phyloP scores from a whole-genome alignment of 2,797 vertebrate species.

The Crenichthys baileyi region DNA sequence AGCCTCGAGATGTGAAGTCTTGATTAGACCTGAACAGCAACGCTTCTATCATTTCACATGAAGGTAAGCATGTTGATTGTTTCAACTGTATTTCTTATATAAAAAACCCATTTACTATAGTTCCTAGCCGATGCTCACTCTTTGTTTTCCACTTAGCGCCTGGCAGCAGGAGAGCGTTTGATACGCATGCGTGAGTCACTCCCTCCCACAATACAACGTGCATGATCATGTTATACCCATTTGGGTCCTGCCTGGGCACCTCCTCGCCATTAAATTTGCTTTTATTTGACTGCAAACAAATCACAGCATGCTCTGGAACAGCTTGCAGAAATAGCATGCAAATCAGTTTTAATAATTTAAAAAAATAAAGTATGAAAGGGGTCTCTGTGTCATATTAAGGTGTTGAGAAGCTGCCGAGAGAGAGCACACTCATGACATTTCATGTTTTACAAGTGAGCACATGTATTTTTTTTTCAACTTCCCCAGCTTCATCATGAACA shows the following conservation, averaged over 20 bases:
- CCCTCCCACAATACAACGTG: constrained; percentile 52
- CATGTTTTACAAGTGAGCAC: constrained; percentile 34
- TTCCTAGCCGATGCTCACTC: constrained; percentile 53
- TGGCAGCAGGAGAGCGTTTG: constrained; percentile 32
- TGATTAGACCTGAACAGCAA: constrained; percentile 5
- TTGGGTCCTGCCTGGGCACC: constrained; percentile 10
- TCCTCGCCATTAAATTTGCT: background rate
- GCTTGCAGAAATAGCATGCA: background rate
- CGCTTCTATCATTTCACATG: constrained; percentile 12
- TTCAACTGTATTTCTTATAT: constrained; percentile 33
- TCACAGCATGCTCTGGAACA: background rate
- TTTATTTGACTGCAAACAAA: constrained; percentile 16
- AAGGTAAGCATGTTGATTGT: constrained; percentile 15
- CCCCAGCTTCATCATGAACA: background rate
- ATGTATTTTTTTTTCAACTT: constrained; percentile 2
- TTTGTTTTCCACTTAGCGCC: constrained; percentile 76
- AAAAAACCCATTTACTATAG: constrained; percentile 52
- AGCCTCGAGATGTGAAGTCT: constrained; percentile 30
- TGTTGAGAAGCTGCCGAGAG: constrained; percentile 40
- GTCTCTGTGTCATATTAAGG: constrained; percentile 26
- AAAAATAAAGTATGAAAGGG: background rate
- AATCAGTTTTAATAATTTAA: background rate
- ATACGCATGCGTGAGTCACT: constrained; percentile 78
- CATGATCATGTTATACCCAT: constrained; percentile 35
- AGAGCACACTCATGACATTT: constrained; percentile 18